Base-by-base conservation (phyloP, 1,140 invertebrate genomes). In the Neodiprion fabricii region DNA sequence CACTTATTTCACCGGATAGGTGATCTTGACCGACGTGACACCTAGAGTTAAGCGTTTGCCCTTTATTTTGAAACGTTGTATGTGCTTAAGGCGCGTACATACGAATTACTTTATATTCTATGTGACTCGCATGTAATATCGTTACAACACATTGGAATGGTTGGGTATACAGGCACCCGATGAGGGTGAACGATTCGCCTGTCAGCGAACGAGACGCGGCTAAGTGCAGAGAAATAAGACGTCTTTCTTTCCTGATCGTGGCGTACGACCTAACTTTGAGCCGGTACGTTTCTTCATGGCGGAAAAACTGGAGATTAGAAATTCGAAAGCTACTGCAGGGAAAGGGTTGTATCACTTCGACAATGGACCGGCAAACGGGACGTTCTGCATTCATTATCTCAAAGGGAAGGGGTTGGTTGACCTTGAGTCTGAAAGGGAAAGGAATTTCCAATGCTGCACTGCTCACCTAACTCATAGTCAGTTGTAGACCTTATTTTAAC, bases 261-360 rank as follows among this genome's bases (percentile, higher is more conserved):
- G 17, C 10, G 50, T 10, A 53, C 50, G 50, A 53, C 50, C 10
- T 10, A 53, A 14, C 10, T n/a, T 53, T n/a, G 50, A 53, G n/a
- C n/a, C 50, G 50, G 50, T 21, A 21, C 17, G 17, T 53, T 53
- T 53, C 50, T 53, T 53, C n/a, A 14, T 10, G 53, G 5, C n/a
- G 53, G 28, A 61, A 61, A 61, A 61, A 61, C 53, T 61, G 53
- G 53, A 17, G 53, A 61, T 61, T 61, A 61, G 53, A 61, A 61
- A 61, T 61, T 61, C 53, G 53, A 61, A 61, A 61, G 53, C 9
- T 61, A 61, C 28, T 61, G 9, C 4, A 17, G 53, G 50, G 50
- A 53, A 53, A 53, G 50, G 53, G 53, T 5, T 40, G 53, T 17
- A 14, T 17, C 53, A 61, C 11, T 61, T 61, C 53, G n/a, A 61